These are phyloP conservation scores for Lerema accius DNA, from an alignment of 1,140 invertebrate genomes.

Conservation along the genomic window DNA sequence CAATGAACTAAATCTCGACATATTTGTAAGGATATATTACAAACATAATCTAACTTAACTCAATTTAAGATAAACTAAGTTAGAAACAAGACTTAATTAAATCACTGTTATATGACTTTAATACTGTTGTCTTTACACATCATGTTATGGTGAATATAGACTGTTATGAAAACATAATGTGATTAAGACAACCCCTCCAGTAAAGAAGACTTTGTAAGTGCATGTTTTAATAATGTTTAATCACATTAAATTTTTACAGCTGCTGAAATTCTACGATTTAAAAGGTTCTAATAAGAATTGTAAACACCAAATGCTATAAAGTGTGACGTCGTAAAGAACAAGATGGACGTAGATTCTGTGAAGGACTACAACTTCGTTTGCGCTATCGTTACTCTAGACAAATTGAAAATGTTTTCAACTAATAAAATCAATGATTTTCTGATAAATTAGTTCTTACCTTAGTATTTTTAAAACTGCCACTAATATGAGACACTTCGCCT, in stretches of 20 bases:
- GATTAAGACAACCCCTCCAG: background rate
- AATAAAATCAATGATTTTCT: background rate
- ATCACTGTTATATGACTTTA: background rate
- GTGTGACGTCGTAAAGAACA: background rate
- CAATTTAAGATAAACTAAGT: background rate
- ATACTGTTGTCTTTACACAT: no score
- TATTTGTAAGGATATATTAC: no score
- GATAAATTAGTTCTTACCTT: conserved; percentile 52
- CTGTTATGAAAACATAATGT: background rate
- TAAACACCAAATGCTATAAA: background rate
- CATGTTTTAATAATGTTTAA: background rate
- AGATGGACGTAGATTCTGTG: background rate
- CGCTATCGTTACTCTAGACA: background rate
- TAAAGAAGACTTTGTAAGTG: background rate
- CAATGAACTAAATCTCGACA: no score
- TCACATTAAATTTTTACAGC: background rate
- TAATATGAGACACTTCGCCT: conserved; percentile 61
- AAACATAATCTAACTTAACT: no score
- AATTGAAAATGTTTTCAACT: background rate
- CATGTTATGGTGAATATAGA: background rate
- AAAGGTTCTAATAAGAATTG: background rate
- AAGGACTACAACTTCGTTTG: no score
- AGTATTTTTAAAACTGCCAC: conserved; percentile 61
- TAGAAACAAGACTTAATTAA: background rate
- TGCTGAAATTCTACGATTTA: background rate